A percentile compares a stretch with the other conserved stretches of the same genome.
These are phyloP conservation scores for Cremastobaeus sp. DNA, from an alignment of 2,888 invertebrate genomes.

Conservation along the genomic window DNA sequence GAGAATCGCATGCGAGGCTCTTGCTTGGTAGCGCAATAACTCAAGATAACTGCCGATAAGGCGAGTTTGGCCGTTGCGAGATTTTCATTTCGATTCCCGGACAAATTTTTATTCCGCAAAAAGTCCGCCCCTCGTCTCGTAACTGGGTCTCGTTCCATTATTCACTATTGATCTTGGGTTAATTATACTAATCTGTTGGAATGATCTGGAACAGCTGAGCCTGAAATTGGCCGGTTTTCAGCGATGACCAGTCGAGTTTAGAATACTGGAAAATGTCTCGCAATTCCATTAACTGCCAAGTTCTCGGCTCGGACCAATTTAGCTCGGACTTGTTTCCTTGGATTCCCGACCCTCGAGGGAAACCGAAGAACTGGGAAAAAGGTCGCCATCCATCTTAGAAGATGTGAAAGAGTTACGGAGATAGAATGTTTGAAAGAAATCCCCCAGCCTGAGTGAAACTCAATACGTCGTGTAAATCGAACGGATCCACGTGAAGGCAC, in stretches of 20 bases:
- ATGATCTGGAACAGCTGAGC: too few relatives aligned
- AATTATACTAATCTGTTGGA: background rate
- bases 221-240: too few relatives aligned
- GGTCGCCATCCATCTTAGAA: background rate
- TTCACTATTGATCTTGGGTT: constrained; percentile 4
- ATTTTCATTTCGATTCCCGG: constrained; percentile 35
- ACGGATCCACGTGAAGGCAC: constrained; percentile 23
- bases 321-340: too few relatives aligned
- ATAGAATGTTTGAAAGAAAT: too few relatives aligned
- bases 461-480: background rate
- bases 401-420: background rate
- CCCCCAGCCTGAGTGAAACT: too few relatives aligned
- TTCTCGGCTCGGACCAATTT: too few relatives aligned
- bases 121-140: background rate
- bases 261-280: too few relatives aligned
- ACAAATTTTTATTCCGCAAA: constrained; percentile 7
- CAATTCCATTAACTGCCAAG: too few relatives aligned
- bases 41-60: constrained; percentile 48
- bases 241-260: too few relatives aligned
- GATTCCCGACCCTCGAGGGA: too few relatives aligned
- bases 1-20: constrained; percentile 41
- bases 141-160: constrained; percentile 7
- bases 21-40: constrained; percentile 29
- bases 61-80: constrained; percentile 12
- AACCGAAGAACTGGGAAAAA: too few relatives aligned